Percentiles rank a stretch among this genome's conserved stretches.
Conservation (phyloP, 2,888 invertebrate genomes). For the Microctonus brassicae region DNA sequence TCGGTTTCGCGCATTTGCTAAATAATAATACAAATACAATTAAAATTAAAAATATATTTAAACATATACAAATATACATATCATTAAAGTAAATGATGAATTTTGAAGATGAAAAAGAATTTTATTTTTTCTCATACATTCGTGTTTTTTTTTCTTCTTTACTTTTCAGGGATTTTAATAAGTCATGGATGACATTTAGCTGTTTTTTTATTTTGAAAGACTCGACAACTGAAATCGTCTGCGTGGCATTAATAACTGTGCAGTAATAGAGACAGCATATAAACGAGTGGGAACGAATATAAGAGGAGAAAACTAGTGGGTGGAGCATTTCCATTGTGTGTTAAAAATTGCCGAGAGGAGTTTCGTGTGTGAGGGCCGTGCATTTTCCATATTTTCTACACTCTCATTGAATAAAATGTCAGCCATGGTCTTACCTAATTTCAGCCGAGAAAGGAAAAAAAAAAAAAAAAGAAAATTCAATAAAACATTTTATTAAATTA, state of each 20-base stretch:
- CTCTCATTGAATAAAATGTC: constrained; percentile 18
- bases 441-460: not conserved
- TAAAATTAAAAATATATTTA: not conserved
- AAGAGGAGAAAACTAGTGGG: constrained; percentile 28
- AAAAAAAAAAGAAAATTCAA: not conserved
- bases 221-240: constrained; percentile 50
- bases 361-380: constrained; percentile 18
- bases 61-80: no score
- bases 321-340: constrained; percentile 35
- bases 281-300: constrained; percentile 9
- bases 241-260: constrained; percentile 55
- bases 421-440: constrained; percentile 12
- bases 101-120: constrained; percentile 8
- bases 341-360: constrained; percentile 34
- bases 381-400: not conserved
- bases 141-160: not conserved
- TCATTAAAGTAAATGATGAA: not conserved
- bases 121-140: not conserved
- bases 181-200: constrained; percentile 21
- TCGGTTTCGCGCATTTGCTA: constrained; percentile 85
- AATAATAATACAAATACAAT: constrained; percentile 8
- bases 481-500: no score
- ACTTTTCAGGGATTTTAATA: constrained; percentile 10
- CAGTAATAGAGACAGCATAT: constrained; percentile 37
- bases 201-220: constrained; percentile 19